These are phyloP conservation scores for Rhynchotus rufescens DNA, from an alignment of 2,797 vertebrate species.

Conservation along the genomic window DNA sequence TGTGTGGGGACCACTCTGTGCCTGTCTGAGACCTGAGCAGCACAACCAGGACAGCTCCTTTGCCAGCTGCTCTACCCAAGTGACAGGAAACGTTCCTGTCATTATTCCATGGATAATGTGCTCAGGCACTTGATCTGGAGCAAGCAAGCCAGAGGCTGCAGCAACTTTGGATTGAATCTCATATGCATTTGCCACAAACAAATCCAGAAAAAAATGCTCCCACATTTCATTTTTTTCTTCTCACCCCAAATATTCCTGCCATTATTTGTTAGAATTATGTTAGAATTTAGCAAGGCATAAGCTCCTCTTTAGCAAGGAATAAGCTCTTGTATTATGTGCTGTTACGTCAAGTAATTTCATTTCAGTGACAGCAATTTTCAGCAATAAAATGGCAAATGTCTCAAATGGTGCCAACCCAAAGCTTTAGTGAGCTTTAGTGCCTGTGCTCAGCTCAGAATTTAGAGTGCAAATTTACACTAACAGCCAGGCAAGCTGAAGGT, in stretches of 20 bases:
- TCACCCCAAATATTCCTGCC: background rate
- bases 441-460: background rate
- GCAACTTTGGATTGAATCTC: background rate
- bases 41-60: background rate
- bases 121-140: background rate
- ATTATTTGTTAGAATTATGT: background rate
- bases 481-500: background rate
- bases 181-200: background rate
- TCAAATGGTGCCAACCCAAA: background rate
- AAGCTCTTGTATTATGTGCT: background rate
- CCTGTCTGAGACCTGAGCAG: background rate
- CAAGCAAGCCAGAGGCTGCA: background rate
- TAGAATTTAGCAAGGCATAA: background rate
- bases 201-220: background rate
- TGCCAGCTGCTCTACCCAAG: background rate
- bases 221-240: background rate
- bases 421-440: background rate
- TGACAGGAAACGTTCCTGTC: fast-evolving
- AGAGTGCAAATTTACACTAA: background rate
- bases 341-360: background rate
- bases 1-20: background rate
- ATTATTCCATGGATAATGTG: background rate
- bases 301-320: background rate
- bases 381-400: background rate
- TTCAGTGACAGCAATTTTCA: background rate